Conservation (phyloP, 1,140 invertebrate species). For the Drosophila funebris region DNA sequence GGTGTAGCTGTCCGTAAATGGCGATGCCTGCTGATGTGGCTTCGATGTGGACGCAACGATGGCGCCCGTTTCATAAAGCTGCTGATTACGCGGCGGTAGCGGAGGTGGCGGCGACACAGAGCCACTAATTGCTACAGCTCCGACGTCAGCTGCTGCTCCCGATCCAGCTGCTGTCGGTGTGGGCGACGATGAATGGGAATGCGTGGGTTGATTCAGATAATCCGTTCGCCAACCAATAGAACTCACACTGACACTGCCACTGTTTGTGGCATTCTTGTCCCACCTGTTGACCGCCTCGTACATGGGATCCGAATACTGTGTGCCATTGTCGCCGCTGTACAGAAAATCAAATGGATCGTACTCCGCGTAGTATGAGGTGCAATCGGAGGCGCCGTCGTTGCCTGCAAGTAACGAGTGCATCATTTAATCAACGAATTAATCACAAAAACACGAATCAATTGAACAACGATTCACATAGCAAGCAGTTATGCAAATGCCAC, state of each 20-base stretch:
- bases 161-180: background rate
- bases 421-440: constrained; percentile 44
- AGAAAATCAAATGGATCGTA: constrained; percentile 94
- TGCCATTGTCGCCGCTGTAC: constrained; percentile 88
- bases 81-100: constrained; percentile 85
- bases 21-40: background rate
- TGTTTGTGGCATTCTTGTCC: constrained; percentile 84
- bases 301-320: constrained; percentile 90
- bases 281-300: constrained; percentile 90
- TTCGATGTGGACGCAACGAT: constrained; percentile 2
- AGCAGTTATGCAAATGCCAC: constrained; percentile 63
- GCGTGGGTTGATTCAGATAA: constrained; percentile 34
- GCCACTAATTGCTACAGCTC: background rate
- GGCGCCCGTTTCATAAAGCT: constrained; percentile 42
- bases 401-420: constrained; percentile 82
- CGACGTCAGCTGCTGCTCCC: background rate
- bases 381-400: constrained; percentile 76
- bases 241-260: constrained; percentile 84
- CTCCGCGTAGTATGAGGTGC: constrained; percentile 90
- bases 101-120: constrained; percentile 81
- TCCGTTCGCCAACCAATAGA: constrained; percentile 85
- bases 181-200: constrained; percentile 9
- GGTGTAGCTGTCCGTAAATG: constrained; percentile 73
- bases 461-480: constrained; percentile 37
- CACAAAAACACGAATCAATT: constrained; percentile 12